A percentile compares a stretch with the other conserved stretches of the same genome.
phyloP scores from a whole-genome alignment of 2,113 vertebrate species.

The Oncorhynchus nerka region DNA sequence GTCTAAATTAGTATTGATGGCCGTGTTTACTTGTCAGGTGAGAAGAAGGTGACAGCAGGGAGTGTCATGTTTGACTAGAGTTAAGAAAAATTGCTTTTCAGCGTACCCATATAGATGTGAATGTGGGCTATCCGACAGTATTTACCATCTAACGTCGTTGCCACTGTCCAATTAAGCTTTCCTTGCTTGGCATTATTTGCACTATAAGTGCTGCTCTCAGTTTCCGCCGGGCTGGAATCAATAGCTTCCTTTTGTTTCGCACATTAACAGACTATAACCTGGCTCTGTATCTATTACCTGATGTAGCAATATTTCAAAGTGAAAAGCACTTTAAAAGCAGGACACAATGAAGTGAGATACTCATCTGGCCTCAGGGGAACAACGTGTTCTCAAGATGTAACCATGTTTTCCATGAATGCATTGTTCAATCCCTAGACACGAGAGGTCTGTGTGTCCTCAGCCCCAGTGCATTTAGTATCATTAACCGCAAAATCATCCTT shows the following conservation, averaged over 20 bases:
- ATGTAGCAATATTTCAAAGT: background rate
- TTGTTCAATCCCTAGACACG: background rate
- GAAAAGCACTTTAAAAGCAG: constrained; percentile 2
- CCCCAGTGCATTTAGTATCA: constrained; percentile 9
- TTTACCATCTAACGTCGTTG: constrained; percentile 5
- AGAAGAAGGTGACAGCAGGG: too few species aligned
- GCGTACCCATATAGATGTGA: background rate
- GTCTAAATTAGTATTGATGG: too few species aligned
- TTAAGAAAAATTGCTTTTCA: too few species aligned
- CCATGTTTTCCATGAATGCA: background rate
- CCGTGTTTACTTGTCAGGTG: too few species aligned
- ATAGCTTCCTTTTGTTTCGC: background rate
- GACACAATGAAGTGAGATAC: constrained; percentile 6
- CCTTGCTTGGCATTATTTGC: background rate
- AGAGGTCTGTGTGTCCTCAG: constrained; percentile 10
- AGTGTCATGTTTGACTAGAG: too few species aligned
- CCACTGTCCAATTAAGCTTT: constrained; percentile 1
- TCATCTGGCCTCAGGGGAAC: constrained; percentile 5
- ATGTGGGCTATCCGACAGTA: constrained; percentile 7
- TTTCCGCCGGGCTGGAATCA: background rate
- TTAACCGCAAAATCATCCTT: constrained; percentile 6
- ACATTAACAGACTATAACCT: constrained; percentile 8
- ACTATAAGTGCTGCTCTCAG: constrained; percentile 7
- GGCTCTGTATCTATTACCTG: constrained; percentile 8
- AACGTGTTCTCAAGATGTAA: background rate